Conservation (phyloP, 2,113 vertebrate genomes). For the Pongo pygmaeus region DNA sequence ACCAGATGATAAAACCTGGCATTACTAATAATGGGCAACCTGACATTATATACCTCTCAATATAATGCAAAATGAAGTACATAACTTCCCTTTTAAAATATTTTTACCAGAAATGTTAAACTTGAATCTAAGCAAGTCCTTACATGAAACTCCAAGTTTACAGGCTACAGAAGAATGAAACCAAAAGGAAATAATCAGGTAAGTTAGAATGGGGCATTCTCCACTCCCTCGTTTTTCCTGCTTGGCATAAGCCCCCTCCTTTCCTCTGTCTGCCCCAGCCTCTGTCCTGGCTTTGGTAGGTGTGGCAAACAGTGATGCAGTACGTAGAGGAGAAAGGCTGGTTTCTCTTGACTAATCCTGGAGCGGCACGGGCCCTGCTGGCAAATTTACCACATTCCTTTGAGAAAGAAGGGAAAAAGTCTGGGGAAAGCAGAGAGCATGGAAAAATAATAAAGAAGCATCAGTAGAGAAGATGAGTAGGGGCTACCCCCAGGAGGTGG, state of each 20-base stretch:
- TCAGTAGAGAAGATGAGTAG: not conserved
- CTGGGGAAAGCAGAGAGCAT: fast-evolving
- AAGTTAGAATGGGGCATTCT: too few species aligned
- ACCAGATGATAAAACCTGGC: not conserved
- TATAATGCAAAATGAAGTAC: not conserved
- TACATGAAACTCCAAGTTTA: not conserved
- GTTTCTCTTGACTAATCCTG: not conserved
- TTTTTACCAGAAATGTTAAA: not conserved
- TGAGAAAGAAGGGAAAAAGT: not conserved
- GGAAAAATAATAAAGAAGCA: not conserved
- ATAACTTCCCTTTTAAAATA: not conserved
- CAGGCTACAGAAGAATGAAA: not conserved
- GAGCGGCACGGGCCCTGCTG: not conserved
- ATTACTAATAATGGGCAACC: not conserved
- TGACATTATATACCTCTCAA: not conserved
- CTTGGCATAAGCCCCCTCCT: not conserved
- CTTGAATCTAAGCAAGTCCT: not conserved
- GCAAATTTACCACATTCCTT: not conserved
- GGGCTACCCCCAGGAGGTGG: not conserved
- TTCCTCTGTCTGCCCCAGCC: not conserved
- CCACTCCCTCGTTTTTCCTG: not conserved
- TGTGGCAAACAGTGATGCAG: fast-evolving
- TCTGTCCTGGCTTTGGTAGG: not conserved
- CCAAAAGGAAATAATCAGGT: not conserved
- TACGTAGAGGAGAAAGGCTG: not conserved